Evolutionary conservation across 2,888 invertebrate genomes (phyloP).

Genomic region (Himalopsyche tibetana): DNA sequence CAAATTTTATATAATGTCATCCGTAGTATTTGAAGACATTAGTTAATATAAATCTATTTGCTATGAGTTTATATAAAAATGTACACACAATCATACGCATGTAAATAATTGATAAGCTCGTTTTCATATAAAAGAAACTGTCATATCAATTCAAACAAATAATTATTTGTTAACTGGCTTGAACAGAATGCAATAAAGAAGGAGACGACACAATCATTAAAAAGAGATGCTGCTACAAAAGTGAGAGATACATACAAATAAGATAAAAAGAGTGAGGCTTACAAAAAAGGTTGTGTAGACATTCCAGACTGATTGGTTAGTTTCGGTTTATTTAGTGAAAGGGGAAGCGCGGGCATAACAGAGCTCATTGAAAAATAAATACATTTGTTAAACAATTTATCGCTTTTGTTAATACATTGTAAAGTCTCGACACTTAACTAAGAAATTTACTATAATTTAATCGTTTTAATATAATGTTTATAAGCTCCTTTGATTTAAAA

Average conservation of each 20-base stretch:
- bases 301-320: constrained; percentile 61
- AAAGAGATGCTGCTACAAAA: constrained; percentile 41
- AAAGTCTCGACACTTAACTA: too few species aligned
- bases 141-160: constrained; percentile 30
- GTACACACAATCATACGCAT: background rate
- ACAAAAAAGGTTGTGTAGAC: constrained; percentile 56
- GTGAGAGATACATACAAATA: constrained; percentile 18
- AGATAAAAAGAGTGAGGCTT: constrained; percentile 16
- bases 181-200: constrained; percentile 39
- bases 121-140: constrained; percentile 1
- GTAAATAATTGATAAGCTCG: background rate
- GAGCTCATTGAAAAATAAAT: background rate
- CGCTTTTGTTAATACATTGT: too few species aligned
- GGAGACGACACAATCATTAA: constrained; percentile 47
- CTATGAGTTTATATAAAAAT: too few species aligned
- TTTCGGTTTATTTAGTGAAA: constrained; percentile 49
- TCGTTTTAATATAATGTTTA: too few species aligned
- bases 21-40: too few species aligned
- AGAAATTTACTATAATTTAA: too few species aligned
- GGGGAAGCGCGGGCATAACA: background rate
- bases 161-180: constrained; percentile 29
- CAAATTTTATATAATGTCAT: too few species aligned
- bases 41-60: too few species aligned
- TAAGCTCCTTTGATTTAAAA: too few species aligned
- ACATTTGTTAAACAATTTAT: background rate